Evolutionary conservation across 2,113 vertebrate genomes (phyloP).

Genomic region (Halcyon senegalensis): DNA sequence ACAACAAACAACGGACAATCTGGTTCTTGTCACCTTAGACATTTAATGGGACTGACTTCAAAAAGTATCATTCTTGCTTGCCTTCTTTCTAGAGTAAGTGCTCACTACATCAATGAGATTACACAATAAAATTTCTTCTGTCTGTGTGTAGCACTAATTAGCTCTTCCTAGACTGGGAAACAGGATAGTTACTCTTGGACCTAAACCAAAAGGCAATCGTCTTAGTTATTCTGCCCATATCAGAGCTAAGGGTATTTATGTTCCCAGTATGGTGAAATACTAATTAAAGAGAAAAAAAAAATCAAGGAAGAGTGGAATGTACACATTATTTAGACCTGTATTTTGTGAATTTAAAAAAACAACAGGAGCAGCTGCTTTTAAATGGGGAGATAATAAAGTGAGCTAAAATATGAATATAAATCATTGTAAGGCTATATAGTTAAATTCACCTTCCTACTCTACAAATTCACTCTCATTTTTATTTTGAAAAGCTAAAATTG

Average conservation of each 20-base stretch:
- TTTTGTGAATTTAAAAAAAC: background rate
- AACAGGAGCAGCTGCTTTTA: background rate
- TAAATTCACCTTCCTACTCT: background rate
- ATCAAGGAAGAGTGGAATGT: background rate
- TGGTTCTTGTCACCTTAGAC: conserved; percentile 41
- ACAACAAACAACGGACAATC: background rate
- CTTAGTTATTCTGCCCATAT: background rate
- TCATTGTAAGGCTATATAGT: background rate
- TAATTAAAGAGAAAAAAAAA: background rate
- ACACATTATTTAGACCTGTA: background rate
- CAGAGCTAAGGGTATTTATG: background rate
- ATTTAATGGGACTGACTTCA: conserved; percentile 22
- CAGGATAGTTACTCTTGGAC: background rate
- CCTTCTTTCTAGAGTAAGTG: background rate
- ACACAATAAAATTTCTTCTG: background rate
- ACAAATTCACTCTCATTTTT: background rate
- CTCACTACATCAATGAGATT: background rate
- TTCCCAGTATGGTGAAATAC: background rate
- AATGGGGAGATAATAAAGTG: background rate
- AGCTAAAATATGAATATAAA: background rate
- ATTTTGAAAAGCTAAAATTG: background rate
- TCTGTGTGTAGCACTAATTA: background rate
- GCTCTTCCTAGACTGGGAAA: background rate
- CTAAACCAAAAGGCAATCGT: background rate
- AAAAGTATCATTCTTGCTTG: background rate